These are phyloP conservation scores for Polypterus bichir DNA, from an alignment of 2,113 vertebrate species.

Conservation along the genomic window DNA sequence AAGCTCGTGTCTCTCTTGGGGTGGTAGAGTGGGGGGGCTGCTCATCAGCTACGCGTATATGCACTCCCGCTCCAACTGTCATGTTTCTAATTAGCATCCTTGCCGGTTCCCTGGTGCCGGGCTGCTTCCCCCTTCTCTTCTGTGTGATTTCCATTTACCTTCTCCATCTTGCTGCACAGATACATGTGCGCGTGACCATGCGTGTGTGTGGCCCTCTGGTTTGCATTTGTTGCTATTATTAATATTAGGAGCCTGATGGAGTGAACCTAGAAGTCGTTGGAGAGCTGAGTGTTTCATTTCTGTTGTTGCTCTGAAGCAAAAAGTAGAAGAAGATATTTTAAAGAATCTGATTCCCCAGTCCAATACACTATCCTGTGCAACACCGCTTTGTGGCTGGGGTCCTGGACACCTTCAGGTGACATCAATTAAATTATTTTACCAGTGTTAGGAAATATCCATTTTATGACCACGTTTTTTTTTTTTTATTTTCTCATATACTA, in stretches of 20 bases:
- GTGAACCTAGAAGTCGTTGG: background rate
- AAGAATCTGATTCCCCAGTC: no score
- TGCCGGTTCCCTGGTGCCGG: background rate
- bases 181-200: background rate
- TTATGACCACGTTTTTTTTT: no score
- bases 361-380: no score
- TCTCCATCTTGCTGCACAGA: background rate
- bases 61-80: conserved; percentile 8
- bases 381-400: no score
- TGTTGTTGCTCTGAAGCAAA: no score
- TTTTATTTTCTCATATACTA: no score
- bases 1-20: no score
- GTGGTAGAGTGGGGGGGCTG: background rate
- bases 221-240: conserved; percentile 1
- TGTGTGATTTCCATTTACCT: background rate
- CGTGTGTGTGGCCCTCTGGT: background rate
- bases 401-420: no score
- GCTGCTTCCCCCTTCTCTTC: background rate
- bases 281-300: no score
- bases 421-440: no score
- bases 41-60: conserved; percentile 8
- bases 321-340: no score
- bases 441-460: no score
- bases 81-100: conserved; percentile 11
- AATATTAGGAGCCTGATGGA: background rate